A percentile compares a stretch with the other conserved stretches of the same genome.
phyloP scores from a whole-genome alignment of 53 echinoderm and acorn worm species.

The Stichopus horrens region DNA sequence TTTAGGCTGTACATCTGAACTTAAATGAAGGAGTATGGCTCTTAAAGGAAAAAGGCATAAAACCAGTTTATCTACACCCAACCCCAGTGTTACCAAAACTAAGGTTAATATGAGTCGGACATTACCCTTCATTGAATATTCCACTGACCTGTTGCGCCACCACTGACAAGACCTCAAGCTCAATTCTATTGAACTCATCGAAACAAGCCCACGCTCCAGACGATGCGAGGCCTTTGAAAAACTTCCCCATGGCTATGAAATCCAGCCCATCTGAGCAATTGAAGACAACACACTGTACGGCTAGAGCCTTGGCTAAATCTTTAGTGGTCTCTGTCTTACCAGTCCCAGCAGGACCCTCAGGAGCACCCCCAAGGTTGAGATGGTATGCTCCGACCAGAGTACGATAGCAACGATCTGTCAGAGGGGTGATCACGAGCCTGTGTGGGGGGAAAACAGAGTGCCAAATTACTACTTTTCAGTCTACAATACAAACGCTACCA shows the following conservation, averaged over 20 bases:
- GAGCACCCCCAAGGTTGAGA: constrained; percentile 95
- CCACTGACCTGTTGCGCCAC: constrained; percentile 87
- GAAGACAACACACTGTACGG: constrained; percentile 99
- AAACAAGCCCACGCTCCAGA: constrained; percentile 99
- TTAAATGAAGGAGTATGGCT: too few relatives aligned
- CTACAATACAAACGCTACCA: background rate
- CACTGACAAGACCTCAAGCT: constrained; percentile 98
- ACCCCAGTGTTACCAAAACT: too few relatives aligned
- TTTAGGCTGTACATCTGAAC: too few relatives aligned
- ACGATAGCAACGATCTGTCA: constrained; percentile 99
- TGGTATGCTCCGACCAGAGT: constrained; percentile 98
- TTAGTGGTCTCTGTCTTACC: constrained; percentile 99
- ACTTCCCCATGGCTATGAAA: constrained; percentile 99
- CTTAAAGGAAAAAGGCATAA: too few relatives aligned
- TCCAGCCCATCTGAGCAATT: constrained; percentile 99
- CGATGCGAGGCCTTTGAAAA: constrained; percentile 97
- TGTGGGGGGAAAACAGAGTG: background rate
- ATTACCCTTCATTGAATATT: too few relatives aligned
- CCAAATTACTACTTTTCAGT: background rate
- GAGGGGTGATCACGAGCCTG: constrained; percentile 97
- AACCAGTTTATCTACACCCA: too few relatives aligned
- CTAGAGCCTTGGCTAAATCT: constrained; percentile 97
- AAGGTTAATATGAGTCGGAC: too few relatives aligned
- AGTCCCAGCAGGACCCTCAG: constrained; percentile 97
- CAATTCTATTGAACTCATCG: constrained; percentile 99